phyloP scores from a whole-genome alignment of 2,113 vertebrate genomes.

The Phylloscopus whistleri region DNA sequence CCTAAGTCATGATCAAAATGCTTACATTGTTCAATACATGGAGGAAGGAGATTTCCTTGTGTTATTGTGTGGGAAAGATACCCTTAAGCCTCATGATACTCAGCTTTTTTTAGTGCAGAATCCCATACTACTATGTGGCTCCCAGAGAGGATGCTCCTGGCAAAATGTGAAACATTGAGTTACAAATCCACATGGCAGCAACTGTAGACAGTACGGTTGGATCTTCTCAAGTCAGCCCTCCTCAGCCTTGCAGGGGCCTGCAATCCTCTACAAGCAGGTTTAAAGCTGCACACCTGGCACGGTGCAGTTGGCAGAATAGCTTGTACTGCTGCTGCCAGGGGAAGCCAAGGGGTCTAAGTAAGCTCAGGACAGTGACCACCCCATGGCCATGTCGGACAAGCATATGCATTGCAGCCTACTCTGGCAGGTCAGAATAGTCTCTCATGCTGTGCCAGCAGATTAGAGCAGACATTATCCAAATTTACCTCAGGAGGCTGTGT shows the following conservation, averaged over 20 bases:
- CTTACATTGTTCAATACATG: neutral
- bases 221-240: neutral
- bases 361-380: neutral
- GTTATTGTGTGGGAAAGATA: neutral
- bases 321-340: neutral
- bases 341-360: neutral
- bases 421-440: neutral
- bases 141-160: neutral
- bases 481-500: neutral
- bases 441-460: neutral
- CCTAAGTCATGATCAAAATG: neutral
- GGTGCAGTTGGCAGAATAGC: accelerated
- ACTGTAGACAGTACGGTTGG: accelerated
- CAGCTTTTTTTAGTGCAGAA: neutral
- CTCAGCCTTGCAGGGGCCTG: neutral
- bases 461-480: neutral
- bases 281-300: neutral
- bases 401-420: accelerated
- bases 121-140: neutral
- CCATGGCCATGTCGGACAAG: neutral
- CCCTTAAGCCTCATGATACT: neutral
- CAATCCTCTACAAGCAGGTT: neutral
- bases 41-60: neutral
- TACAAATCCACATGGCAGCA: neutral
- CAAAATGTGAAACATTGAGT: neutral